Base-by-base conservation (phyloP, 2,797 vertebrate genomes). In the Anguilla marmorata region DNA sequence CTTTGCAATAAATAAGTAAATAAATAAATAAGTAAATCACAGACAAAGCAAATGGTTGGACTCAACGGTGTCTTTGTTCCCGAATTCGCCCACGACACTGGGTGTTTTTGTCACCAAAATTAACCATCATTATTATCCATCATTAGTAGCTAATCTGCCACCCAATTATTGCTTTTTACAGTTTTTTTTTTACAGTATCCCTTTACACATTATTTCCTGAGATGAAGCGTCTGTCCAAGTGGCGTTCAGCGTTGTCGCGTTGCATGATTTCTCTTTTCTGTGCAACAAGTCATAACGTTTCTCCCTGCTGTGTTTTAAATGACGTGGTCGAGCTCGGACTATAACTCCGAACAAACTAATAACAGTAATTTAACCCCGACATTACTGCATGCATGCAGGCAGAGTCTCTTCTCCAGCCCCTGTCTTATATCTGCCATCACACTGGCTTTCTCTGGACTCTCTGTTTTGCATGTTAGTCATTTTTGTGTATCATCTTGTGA, bases 331-430 rank as follows among this genome's bases (percentile, higher is more conserved):
- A 0, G 2, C 86, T 89, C 83, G 79, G 85, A 69, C 90, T 89
- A 90, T 45, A 83, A 74, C 91, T 33, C 88, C 6, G 21, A 85
- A 95, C 95, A 96, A 96, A 96, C 95, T 90, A 87, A 87, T 94
- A 54, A 95, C 95, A 95, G 93, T 50, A 24, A 27, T 11, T 16
- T 37, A 69, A 14, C 79, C 45, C 48, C 60, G 60, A 76, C 80
- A 37, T 91, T 91, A 88, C 87, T 91, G 90, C 88, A 86, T 93
- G 95, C 93, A 89, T 92, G 92, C 89, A 50, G 89, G 90, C 84
- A 63, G 82, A 86, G 79, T 66, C 48, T 88, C 87, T 11, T 69
- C 16, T 56, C 41, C 21, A 8, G 30, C 24, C 50, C 14, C 79
- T 72, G 58, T 72, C 74, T 85, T 69, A 85, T 90, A 90, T 90